Percentiles rank a stretch among this genome's conserved stretches.
Evolutionary conservation across 2,797 vertebrate genomes (phyloP).

Genomic region (Falco naumanni): DNA sequence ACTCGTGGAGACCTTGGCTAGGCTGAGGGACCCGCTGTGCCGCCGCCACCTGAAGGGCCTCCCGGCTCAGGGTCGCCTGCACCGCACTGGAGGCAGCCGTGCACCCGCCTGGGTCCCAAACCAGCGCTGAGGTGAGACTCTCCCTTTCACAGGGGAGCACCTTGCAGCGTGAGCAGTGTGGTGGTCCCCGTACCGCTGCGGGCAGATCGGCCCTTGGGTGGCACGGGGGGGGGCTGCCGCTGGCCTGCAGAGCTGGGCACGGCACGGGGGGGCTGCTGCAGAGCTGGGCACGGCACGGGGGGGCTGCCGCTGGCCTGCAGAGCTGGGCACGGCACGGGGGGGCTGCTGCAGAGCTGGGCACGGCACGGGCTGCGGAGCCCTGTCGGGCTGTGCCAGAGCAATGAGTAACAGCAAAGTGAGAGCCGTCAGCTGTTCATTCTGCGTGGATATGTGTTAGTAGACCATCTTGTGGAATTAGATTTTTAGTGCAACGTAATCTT

Average conservation of each 20-base stretch:
- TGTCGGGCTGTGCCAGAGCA: no score
- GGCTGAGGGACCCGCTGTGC: not conserved
- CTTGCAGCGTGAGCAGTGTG: not conserved
- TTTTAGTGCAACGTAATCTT: not conserved
- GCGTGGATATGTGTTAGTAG: not conserved
- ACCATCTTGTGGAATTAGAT: not conserved
- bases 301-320: not conserved
- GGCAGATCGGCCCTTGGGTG: not conserved
- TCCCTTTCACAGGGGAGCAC: not conserved
- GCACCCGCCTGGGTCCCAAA: not conserved
- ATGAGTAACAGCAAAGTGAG: not conserved
- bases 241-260: not conserved
- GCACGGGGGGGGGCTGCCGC: not conserved
- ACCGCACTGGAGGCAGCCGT: no score
- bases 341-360: not conserved
- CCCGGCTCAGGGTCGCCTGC: not conserved
- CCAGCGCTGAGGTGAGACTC: not conserved
- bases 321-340: not conserved
- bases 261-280: not conserved
- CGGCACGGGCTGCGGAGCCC: no score
- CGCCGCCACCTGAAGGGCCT: not conserved
- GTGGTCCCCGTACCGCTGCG: not conserved
- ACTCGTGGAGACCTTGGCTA: accelerated
- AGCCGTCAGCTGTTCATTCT: accelerated
- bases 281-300: not conserved